Base-by-base conservation (phyloP, 1,140 invertebrate species). In the Diorhabda sublineata region DNA sequence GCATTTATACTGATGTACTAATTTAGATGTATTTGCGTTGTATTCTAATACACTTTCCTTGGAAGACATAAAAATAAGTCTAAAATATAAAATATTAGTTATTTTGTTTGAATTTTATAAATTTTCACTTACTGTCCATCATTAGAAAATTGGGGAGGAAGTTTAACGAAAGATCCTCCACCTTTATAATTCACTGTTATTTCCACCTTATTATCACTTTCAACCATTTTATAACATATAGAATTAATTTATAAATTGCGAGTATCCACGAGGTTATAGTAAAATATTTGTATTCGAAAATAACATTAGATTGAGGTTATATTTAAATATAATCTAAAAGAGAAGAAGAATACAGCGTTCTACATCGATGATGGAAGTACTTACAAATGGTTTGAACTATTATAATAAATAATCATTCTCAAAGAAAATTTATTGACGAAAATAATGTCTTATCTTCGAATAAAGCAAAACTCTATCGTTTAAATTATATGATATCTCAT, bases 131-230 rank as follows among this genome's bases (percentile, higher is more conserved):
- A 90, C 88, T 88, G 85, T 81, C 85, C 85, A 79, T 88, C 84
- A 7, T 72, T 73, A 5, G 88, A 87, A 82, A 89, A 90, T 43
- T 89, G 66, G 11, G 88, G 87, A 26, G 82, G 78, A 77, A 85
- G 81, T 74, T 85, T 82, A 41, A 89, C 84, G 71, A 90, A 84
- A 76, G 84, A 87, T 63, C 87, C 88, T 64, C 89, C 88, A 56
- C 73, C 79, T 70, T 76, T 75, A 63, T 74, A 79, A 71, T 71
- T 73, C 5, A 78, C 64, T 69, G 73, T 67, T 56, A 76, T 41
- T 41, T 77, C 75, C 73, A 74, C 74, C 26, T 26, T 26, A 26
- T 26, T 26, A 26, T 26, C 26, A 26, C 26, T 26, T 68, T 68
- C 61, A 11, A 11, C 57, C 57, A 58, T 58, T 58, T 58, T 58